Conservation (phyloP, 1,140 invertebrate genomes). For the Cyrtorhinus lividipennis region DNA sequence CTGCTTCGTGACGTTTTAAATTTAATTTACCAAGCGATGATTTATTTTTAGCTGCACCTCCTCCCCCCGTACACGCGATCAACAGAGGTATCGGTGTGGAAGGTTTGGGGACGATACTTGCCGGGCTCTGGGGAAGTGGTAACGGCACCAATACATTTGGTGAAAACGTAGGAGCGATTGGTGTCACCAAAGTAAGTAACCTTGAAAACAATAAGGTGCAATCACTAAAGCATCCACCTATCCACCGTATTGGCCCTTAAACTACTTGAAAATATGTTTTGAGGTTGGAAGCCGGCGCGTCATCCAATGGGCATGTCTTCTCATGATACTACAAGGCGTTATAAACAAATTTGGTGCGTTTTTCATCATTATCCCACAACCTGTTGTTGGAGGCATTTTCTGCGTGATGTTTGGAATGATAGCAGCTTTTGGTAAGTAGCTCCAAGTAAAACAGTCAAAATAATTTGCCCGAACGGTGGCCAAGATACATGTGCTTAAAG, state of each 20-base stretch:
- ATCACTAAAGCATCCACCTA: background rate
- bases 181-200: conserved; percentile 42
- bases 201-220: background rate
- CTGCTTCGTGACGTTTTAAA: too few relatives aligned
- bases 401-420: conserved; percentile 82
- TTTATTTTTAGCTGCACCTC: conserved; percentile 44
- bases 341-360: conserved; percentile 71
- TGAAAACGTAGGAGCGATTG: conserved; percentile 81
- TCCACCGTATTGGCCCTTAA: too few relatives aligned
- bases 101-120: conserved; percentile 65
- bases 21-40: too few relatives aligned
- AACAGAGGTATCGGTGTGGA: conserved; percentile 74
- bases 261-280: too few relatives aligned
- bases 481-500: background rate
- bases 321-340: conserved; percentile 66
- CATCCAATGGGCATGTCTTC: conserved; percentile 58
- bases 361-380: conserved; percentile 77
- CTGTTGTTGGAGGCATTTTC: conserved; percentile 75
- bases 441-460: background rate
- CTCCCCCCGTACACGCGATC: conserved; percentile 70
- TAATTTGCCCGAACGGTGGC: background rate
- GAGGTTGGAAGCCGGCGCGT: conserved; percentile 74
- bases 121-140: conserved; percentile 65
- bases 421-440: conserved; percentile 48
- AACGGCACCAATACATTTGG: conserved; percentile 80